These are phyloP conservation scores for Caenorhabditis sinica DNA, from an alignment of 2,888 invertebrate species.

Conservation along the genomic window DNA sequence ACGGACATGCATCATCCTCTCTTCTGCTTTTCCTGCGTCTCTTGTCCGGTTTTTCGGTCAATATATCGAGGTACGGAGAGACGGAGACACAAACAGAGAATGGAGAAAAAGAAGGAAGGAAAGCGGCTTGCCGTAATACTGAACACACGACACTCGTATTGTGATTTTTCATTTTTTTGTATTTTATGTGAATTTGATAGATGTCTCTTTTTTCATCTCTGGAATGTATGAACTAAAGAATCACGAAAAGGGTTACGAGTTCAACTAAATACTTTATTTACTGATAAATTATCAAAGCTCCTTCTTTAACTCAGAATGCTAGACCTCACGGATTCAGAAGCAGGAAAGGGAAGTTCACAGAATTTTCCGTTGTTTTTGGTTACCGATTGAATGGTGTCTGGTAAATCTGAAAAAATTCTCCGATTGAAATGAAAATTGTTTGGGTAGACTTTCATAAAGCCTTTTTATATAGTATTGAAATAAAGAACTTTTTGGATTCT, in stretches of 20 bases:
- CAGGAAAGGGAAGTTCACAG: no score
- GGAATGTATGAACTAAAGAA: not conserved
- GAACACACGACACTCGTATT: constrained; percentile 40
- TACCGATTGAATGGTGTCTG: no score
- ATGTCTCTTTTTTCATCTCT: not conserved
- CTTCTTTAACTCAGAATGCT: no score
- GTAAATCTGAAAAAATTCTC: no score
- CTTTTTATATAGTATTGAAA: no score
- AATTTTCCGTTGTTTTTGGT: no score
- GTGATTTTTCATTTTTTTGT: constrained; percentile 8
- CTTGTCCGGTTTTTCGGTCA: constrained; percentile 46
- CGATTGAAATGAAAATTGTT: no score
- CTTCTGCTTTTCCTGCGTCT: constrained; percentile 26
- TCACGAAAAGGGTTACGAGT: not conserved
- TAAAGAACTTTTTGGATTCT: no score
- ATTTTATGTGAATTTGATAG: not conserved
- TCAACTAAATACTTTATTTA: no score
- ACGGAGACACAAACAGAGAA: not conserved
- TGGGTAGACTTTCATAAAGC: no score
- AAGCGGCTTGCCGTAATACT: constrained; percentile 46
- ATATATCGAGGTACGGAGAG: constrained; percentile 15
- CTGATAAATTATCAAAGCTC: no score
- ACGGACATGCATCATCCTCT: not conserved
- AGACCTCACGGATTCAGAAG: no score
- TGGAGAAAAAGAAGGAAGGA: not conserved